Base-by-base conservation (phyloP, 1,140 invertebrate species). In the Musca domestica region DNA sequence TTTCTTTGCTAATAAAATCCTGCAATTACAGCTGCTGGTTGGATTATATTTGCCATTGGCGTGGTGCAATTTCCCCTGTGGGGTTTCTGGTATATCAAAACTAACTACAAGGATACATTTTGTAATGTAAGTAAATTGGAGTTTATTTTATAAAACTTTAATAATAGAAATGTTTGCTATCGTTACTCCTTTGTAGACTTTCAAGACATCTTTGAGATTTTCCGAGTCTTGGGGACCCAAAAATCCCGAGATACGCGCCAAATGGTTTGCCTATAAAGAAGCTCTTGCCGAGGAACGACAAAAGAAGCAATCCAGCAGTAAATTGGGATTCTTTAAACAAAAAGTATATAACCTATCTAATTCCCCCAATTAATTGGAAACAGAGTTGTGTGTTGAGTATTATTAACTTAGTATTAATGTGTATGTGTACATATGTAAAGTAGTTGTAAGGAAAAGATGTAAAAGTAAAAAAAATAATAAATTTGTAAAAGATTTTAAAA, bases 201-300 rank as follows among this genome's bases (percentile, higher is more conserved):
- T 89, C 2, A 81, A 77, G 69, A 74, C 71, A 7, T 77, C 85
- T 0, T 84, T 89, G 47, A 73, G 72, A 22, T 83, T 85, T 19
- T 85, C 83, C 19, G 73, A 81, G 1, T 83, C 85, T 7, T 91
- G 89, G 85, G 89, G 90, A 2, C 90, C 90, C 0, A 77, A 74
- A 1, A 82, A 86, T 74, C 74, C 78, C 3, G 76, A 85, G 25
- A 73, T 78, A 3, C 77, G 81, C 10, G 78, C 81, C 47, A 81
- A 86, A 64, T 91, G 89, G 89, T 67, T 76, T 2, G 71, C 82
- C 2, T 88, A 85, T 71, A 87, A 86, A 71, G 76, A 80, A n/a
- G 79, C 86, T 9, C 66, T 74, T 65, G 70, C 69, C 3, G 70
- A 70, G 17, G 66, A 74, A 56, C 63, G 78, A 3, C 68, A 66